Evolutionary conservation across 2,888 invertebrate species (phyloP).

Genomic region (Elegia similella): DNA sequence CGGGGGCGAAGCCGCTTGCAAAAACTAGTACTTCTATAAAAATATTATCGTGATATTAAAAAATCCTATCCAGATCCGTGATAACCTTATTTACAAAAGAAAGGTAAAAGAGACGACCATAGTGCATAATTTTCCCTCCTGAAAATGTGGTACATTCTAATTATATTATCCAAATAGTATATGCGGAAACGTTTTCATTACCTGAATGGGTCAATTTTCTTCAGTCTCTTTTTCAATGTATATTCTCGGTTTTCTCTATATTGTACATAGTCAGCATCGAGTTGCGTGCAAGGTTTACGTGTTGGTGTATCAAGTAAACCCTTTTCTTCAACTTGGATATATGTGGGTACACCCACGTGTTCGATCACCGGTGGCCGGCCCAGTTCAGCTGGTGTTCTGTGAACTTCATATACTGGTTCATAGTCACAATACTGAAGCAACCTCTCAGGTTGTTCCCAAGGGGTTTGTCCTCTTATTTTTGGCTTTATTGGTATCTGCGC

Average conservation of each 20-base stretch:
- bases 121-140: too few relatives aligned
- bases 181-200: slow-evolving; percentile 25
- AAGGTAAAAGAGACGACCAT: too few relatives aligned
- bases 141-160: too few relatives aligned
- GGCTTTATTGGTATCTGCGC: slow-evolving; percentile 56
- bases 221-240: slow-evolving; percentile 45
- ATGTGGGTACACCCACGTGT: slow-evolving; percentile 57
- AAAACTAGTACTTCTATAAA: too few relatives aligned
- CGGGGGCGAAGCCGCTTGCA: too few relatives aligned
- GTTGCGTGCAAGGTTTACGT: slow-evolving; percentile 36
- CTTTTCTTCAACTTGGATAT: slow-evolving; percentile 56
- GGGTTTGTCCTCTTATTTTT: slow-evolving; percentile 39
- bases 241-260: slow-evolving; percentile 53
- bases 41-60: too few relatives aligned
- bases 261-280: slow-evolving; percentile 47
- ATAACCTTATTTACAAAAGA: too few relatives aligned
- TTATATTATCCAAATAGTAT: too few relatives aligned
- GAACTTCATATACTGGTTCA: slow-evolving; percentile 57
- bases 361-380: slow-evolving; percentile 55
- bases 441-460: slow-evolving; percentile 58
- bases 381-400: slow-evolving; percentile 54
- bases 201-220: slow-evolving; percentile 62
- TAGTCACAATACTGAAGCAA: slow-evolving; percentile 54
- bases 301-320: slow-evolving; percentile 46
- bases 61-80: too few relatives aligned